phyloP scores from a whole-genome alignment of 1,140 invertebrate genomes.

The Lycorma delicatula region DNA sequence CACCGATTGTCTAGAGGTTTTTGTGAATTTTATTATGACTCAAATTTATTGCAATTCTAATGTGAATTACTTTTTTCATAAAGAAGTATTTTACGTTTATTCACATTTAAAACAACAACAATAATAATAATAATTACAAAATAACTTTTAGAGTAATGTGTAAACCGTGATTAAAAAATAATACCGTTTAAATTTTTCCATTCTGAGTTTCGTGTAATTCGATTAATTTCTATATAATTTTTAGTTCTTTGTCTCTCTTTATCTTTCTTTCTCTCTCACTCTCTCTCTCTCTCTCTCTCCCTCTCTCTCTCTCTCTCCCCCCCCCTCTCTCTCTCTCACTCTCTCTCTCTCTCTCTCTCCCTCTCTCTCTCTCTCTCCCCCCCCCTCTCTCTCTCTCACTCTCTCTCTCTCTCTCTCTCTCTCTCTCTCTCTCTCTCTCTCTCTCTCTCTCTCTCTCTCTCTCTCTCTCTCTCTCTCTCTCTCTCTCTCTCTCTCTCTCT shows the following conservation, averaged over 20 bases:
- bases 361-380: slow-evolving; percentile 11
- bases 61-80: too few relatives aligned
- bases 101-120: too few relatives aligned
- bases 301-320: slow-evolving; percentile 7
- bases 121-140: too few relatives aligned
- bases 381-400: slow-evolving; percentile 6
- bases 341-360: slow-evolving; percentile 4
- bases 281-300: slow-evolving; percentile 12
- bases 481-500: slow-evolving; percentile 11
- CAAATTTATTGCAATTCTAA: too few relatives aligned
- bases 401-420: slow-evolving; percentile 14
- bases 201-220: too few relatives aligned
- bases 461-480: slow-evolving; percentile 13
- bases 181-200: too few relatives aligned
- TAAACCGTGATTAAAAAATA: too few relatives aligned
- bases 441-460: slow-evolving; percentile 13
- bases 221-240: too few relatives aligned
- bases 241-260: slow-evolving; percentile 1
- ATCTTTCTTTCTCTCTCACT: slow-evolving; percentile 11
- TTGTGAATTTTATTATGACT: too few relatives aligned
- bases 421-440: slow-evolving; percentile 12
- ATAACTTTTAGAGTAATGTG: too few relatives aligned
- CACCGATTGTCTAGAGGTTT: too few relatives aligned
- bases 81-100: too few relatives aligned
- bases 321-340: background rate